These are phyloP conservation scores for Maniola jurtina DNA, from an alignment of 1,140 invertebrate species.

Conservation along the genomic window DNA sequence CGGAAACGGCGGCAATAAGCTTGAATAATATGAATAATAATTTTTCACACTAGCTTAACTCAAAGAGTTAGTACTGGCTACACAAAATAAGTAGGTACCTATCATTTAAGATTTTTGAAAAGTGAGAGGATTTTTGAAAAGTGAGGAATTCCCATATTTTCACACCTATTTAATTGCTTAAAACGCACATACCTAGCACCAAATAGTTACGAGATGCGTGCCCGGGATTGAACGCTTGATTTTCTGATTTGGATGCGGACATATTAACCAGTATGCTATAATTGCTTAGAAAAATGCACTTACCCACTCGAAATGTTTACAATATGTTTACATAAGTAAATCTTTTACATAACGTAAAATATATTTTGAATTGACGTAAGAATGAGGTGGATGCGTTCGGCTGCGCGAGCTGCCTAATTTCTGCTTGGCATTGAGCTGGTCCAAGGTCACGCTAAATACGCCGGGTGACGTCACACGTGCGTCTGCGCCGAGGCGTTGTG, in stretches of 20 bases:
- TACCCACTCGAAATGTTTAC: no score
- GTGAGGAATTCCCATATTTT: no score
- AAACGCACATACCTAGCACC: no score
- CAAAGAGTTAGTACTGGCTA: background rate
- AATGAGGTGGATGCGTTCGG: slow-evolving; percentile 25
- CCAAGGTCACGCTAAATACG: slow-evolving; percentile 63
- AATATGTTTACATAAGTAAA: slow-evolving; percentile 21
- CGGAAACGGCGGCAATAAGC: slow-evolving; percentile 4
- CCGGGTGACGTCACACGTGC: slow-evolving; percentile 52
- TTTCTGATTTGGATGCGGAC: no score
- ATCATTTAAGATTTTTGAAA: no score
- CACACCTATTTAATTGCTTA: no score
- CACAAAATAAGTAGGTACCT: background rate
- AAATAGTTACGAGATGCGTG: no score
- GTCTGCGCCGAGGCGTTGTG: slow-evolving; percentile 38
- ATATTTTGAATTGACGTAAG: slow-evolving; percentile 31
- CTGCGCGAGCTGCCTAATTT: slow-evolving; percentile 42
- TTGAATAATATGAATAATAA: background rate
- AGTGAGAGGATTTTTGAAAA: no score
- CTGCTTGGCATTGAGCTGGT: slow-evolving; percentile 59
- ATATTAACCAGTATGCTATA: no score
- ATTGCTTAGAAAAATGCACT: no score
- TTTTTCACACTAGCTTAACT: background rate
- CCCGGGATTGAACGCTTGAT: no score
- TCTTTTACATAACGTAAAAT: slow-evolving; percentile 21